Percentiles rank a stretch among this genome's conserved stretches.
Evolutionary conservation across 2,113 vertebrate genomes (phyloP).

Genomic region (Carollia perspicillata): DNA sequence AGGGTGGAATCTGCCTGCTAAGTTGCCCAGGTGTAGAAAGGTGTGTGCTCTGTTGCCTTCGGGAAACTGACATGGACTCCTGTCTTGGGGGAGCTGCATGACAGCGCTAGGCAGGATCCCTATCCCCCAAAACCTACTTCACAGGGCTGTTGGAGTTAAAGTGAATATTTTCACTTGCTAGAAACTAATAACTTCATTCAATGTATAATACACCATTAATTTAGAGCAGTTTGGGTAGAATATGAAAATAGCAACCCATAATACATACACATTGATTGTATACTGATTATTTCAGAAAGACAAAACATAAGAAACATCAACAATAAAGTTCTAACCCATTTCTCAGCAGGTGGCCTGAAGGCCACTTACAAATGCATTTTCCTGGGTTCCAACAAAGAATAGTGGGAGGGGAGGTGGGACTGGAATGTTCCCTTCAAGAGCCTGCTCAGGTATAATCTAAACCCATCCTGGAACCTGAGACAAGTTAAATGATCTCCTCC

Average conservation of each 20-base stretch:
- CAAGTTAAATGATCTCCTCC: background rate
- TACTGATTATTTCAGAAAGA: background rate
- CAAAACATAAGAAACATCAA: background rate
- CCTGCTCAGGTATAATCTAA: background rate
- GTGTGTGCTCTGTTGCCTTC: background rate
- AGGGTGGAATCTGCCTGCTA: accelerated
- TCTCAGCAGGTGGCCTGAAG: background rate
- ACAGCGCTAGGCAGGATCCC: background rate
- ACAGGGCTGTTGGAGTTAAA: background rate
- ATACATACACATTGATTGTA: background rate
- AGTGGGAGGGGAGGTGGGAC: no score
- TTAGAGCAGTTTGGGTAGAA: background rate
- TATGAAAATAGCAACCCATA: background rate
- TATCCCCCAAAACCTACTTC: background rate
- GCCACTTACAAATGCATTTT: background rate
- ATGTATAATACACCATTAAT: background rate
- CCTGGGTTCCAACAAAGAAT: background rate
- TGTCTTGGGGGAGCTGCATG: no score
- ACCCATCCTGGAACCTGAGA: background rate
- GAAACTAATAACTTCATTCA: background rate
- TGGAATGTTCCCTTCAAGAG: background rate
- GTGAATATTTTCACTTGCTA: background rate
- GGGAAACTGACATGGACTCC: background rate
- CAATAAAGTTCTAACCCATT: background rate
- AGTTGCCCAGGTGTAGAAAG: background rate